phyloP scores from a whole-genome alignment of 1,140 invertebrate species.

The Pseudomyrmex sp. region DNA sequence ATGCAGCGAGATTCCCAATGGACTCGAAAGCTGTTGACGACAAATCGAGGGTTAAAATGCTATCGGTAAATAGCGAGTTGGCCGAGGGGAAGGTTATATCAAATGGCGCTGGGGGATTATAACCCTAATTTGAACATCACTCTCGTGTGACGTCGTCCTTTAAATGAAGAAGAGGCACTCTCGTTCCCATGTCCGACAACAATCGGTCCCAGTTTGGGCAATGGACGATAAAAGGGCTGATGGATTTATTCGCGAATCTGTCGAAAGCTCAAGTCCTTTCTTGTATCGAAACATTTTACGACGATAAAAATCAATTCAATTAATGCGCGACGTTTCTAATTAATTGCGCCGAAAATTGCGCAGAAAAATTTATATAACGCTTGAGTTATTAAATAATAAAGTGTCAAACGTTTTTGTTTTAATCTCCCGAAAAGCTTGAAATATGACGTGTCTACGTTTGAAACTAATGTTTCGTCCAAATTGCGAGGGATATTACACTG shows the following conservation, averaged over 20 bases:
- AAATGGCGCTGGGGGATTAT: constrained; percentile 82
- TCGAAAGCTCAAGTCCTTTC: not conserved
- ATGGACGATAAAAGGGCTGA: constrained; percentile 31
- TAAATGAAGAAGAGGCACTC: constrained; percentile 63
- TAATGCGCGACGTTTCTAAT: not conserved
- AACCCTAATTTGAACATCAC: constrained; percentile 83
- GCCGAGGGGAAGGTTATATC: constrained; percentile 76
- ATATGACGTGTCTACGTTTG: constrained; percentile 6
- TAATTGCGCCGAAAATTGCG: not conserved
- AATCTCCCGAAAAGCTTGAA: not conserved
- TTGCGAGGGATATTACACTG: constrained; percentile 28
- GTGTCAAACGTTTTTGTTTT: not conserved
- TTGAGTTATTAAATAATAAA: too few relatives aligned
- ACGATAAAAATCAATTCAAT: constrained; percentile 11
- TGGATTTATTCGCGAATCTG: constrained; percentile 35
- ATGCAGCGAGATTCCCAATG: constrained; percentile 80
- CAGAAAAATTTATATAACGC: not conserved
- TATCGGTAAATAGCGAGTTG: constrained; percentile 83
- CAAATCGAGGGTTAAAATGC: constrained; percentile 86
- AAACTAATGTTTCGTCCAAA: constrained; percentile 30
- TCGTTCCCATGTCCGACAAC: constrained; percentile 49
- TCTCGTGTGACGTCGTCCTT: constrained; percentile 67
- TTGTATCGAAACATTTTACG: not conserved
- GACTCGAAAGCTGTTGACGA: constrained; percentile 84
- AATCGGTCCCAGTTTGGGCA: constrained; percentile 54